phyloP scores from a whole-genome alignment of 2,888 invertebrate genomes.

The Lacanobia oleracea region DNA sequence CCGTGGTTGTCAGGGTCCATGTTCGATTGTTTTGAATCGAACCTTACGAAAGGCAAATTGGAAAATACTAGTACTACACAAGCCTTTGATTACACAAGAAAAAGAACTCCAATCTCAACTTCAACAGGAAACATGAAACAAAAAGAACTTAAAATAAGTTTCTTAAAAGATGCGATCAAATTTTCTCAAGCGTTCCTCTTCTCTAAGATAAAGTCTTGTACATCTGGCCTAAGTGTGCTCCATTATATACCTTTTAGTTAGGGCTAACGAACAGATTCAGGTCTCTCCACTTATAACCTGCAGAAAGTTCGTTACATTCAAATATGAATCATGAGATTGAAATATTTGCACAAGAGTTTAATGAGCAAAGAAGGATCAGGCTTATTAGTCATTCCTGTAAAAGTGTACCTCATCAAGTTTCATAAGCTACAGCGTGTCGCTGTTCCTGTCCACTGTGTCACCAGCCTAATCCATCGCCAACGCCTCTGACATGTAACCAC shows the following conservation, averaged over 20 bases:
- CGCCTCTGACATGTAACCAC: conserved; percentile 65
- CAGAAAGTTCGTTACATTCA: conserved; percentile 18
- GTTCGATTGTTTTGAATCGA: background rate
- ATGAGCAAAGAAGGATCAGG: background rate
- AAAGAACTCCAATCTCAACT: background rate
- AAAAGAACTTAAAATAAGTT: background rate
- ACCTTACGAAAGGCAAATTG: background rate
- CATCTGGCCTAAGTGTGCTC: background rate
- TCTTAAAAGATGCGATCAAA: too few relatives aligned
- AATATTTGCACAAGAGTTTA: background rate
- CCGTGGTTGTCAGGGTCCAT: background rate
- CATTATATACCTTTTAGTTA: conserved; percentile 33
- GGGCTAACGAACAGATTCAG: background rate
- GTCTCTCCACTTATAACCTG: conserved; percentile 25
- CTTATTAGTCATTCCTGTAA: background rate
- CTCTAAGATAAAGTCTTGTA: background rate
- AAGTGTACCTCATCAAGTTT: background rate
- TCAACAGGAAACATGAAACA: too few relatives aligned
- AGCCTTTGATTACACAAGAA: background rate
- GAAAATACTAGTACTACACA: background rate
- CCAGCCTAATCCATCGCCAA: conserved; percentile 50
- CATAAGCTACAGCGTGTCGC: conserved; percentile 46
- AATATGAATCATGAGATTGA: background rate
- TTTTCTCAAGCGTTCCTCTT: background rate
- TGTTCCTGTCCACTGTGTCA: conserved; percentile 33